These are phyloP conservation scores for Apamea sordens DNA, from an alignment of 2,888 invertebrate genomes.

Conservation along the genomic window DNA sequence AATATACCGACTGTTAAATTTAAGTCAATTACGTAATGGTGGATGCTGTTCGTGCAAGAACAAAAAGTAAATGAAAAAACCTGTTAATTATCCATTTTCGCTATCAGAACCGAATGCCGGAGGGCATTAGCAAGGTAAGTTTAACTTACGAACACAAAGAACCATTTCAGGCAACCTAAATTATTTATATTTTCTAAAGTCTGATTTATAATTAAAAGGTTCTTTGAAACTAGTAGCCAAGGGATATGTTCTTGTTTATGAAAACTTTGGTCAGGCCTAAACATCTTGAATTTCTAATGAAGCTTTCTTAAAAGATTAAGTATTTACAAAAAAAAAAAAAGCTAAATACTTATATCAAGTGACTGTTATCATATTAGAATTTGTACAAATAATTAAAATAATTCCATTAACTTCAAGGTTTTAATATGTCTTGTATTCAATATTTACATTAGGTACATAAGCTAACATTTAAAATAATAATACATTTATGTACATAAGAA, in stretches of 20 bases:
- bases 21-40: background rate
- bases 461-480: no score
- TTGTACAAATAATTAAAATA: constrained; percentile 5
- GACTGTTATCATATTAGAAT: background rate
- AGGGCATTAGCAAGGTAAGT: background rate
- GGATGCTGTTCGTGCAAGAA: background rate
- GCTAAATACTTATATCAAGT: background rate
- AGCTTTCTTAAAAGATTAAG: background rate
- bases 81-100: background rate
- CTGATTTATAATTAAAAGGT: constrained; percentile 36
- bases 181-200: constrained; percentile 9
- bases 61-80: background rate
- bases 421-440: no score
- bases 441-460: no score
- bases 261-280: constrained; percentile 4
- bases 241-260: constrained; percentile 23
- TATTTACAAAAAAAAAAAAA: background rate
- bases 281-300: constrained; percentile 11
- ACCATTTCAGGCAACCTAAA: background rate
- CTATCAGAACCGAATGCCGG: background rate
- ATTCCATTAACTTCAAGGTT: background rate
- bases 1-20: background rate
- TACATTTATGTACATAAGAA: no score
- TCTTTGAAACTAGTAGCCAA: constrained; percentile 52
- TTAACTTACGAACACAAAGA: background rate